Evolutionary conservation across 2,113 vertebrate genomes (phyloP).

Genomic region (Smithornis capensis): DNA sequence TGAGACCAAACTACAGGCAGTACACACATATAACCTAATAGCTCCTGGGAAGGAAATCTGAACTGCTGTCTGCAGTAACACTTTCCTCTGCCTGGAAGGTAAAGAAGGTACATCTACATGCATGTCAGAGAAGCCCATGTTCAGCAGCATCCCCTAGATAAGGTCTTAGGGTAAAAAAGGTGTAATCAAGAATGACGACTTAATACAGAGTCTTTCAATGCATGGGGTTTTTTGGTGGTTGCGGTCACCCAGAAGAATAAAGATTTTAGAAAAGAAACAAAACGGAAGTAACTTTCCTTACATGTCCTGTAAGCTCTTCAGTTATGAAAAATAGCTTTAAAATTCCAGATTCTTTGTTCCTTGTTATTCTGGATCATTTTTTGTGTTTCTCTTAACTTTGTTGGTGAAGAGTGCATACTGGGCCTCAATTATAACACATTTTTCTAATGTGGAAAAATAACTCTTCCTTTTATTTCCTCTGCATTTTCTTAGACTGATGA

Average conservation of each 20-base stretch:
- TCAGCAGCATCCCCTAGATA: neutral
- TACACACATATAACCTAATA: neutral
- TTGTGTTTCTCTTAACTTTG: neutral
- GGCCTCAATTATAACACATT: neutral
- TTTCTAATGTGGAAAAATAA: neutral
- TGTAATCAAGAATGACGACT: neutral
- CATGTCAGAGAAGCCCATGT: neutral
- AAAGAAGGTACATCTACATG: neutral
- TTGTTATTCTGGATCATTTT: neutral
- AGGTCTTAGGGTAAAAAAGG: neutral
- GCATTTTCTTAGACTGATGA: neutral
- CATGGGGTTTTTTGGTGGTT: neutral
- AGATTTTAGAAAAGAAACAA: neutral
- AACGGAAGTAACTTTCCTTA: neutral
- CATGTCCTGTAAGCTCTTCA: neutral
- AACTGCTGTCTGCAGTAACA: neutral
- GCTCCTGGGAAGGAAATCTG: neutral
- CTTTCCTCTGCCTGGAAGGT: neutral
- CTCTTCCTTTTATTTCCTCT: neutral
- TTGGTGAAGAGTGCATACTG: neutral
- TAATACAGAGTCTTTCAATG: neutral
- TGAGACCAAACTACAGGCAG: neutral
- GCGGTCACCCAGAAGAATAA: neutral
- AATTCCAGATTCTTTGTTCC: neutral
- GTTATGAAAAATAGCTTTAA: neutral